Evolutionary conservation across 2,888 invertebrate species (phyloP), one percentile per base, ranked within the genome.

Genomic region (Mesoligia furuncula): DNA sequence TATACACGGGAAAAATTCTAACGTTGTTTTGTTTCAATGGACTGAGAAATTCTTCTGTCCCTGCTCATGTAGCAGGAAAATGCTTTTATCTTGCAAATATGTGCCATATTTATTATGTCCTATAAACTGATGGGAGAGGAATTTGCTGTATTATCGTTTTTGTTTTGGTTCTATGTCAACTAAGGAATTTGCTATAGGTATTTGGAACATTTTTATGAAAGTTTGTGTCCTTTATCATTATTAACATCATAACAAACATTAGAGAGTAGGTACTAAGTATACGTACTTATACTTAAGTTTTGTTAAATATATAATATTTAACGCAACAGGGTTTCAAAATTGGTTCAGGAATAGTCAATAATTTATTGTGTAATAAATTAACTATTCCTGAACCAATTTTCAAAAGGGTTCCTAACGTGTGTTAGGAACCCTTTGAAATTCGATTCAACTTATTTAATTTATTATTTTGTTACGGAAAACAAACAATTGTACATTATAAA

Each of bases 1-100:
- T 54, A 77, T 70, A 81, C 80, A 81, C 71, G 73, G 61, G 75
- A 73, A 67, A 81, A 77, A 65, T 62, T 57, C 59, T 74, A 66
- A 72, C 71, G 54, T 68, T 73, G 68, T 57, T 73, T 57, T 69
- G 62, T 69, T 68, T 67, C 73, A 75, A 72, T 79, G 78, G 71
- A 84, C 79, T 81, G 77, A 77, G 71, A 77, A 84, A 84, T 78
- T 83, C 86, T 61, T 74, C 62, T 74, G 70, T 73, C 73, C 77
- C 72, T 81, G 72, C 64, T 67, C 81, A 70, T 84, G 84, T 86
- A 83, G 66, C 73, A 78, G 77, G 77, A 83, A 87, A 85, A 82
- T 82, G 72, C 82, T 85, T 81, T 83, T 82, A 81, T 83, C 69
- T 76, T 67, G 62, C 70, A 59, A 73, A 82, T 82, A 82, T 76